Evolutionary conservation across 1,140 invertebrate species (phyloP), one percentile per base, ranked within the genome.

Genomic region (Drosophila albomicans): DNA sequence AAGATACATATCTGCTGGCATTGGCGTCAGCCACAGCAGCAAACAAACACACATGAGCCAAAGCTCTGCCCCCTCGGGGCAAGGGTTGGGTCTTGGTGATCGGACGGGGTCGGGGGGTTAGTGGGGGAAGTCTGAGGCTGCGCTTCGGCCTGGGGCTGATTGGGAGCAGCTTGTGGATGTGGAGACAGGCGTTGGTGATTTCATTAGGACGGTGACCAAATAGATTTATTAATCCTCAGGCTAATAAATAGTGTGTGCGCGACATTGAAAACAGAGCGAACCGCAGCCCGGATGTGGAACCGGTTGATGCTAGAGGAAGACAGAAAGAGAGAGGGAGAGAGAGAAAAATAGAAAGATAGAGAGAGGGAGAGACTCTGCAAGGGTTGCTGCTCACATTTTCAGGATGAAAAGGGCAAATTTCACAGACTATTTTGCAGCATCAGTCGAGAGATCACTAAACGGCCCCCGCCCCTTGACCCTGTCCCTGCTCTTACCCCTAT

Each of bases 141-240:
- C 7, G 48, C 11, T 48, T 49, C 38, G 67, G 46, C 59, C 52
- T 32, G n/a, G 41, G 48, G 20, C 65, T 52, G 65, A 65, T 65
- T 65, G 63, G 25, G 63, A 65, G 63, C 63, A 65, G 49, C 63
- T 56, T 65, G 63, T 6, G 1, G 20, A 25, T 16, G 38, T 3
- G 41, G 30, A 52, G 61, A 13, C 4, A 15, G 49, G 80, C 79
- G 69, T 75, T 78, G 78, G 64, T 85, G 85, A 90, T 89, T 89
- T 90, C 85, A 89, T 89, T 86, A 90, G 78, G 79, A 79, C 79
- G 89, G 87, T 91, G 87, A 91, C 87, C 87, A 91, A 91, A 91
- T 91, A 91, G 91, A 91, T 91, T 91, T 84, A 91, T 91, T 91
- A 91, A 91, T 91, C 84, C 84, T 88, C 57, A 51, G 85, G 88